Percentiles rank a stretch among this genome's conserved stretches.
Conservation (phyloP, 2,113 vertebrate species). For the Meleagris gallopavo region DNA sequence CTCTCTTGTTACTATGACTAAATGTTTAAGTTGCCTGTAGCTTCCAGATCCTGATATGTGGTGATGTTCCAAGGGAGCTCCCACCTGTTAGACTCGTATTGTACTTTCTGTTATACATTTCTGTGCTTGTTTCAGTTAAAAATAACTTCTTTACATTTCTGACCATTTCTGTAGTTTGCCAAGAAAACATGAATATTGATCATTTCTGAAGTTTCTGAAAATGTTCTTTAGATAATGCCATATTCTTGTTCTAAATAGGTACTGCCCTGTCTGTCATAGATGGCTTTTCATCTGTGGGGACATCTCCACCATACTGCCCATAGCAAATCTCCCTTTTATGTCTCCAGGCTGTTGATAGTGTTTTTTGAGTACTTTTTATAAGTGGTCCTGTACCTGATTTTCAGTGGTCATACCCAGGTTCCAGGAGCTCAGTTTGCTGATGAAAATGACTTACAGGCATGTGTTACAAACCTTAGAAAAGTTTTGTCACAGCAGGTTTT, state of each 20-base stretch:
- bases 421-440: not conserved
- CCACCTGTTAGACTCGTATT: not conserved
- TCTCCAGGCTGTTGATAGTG: not conserved
- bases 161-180: not conserved
- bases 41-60: not conserved
- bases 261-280: fast-evolving
- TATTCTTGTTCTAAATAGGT: not conserved
- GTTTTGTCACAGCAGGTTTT: not conserved
- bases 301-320: not conserved
- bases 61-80: not conserved
- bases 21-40: not conserved
- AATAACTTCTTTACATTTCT: not conserved
- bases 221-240: fast-evolving
- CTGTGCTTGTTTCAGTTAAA: not conserved
- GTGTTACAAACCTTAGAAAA: not conserved
- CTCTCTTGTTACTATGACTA: not conserved
- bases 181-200: not conserved
- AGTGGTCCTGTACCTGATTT: not conserved
- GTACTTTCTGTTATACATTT: not conserved
- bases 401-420: not conserved
- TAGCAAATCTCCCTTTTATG: not conserved
- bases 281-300: not conserved
- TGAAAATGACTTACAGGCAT: not conserved
- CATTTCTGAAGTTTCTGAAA: not conserved
- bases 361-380: not conserved